phyloP scores from a whole-genome alignment of 1,140 invertebrate species.

The Nebria ingens region DNA sequence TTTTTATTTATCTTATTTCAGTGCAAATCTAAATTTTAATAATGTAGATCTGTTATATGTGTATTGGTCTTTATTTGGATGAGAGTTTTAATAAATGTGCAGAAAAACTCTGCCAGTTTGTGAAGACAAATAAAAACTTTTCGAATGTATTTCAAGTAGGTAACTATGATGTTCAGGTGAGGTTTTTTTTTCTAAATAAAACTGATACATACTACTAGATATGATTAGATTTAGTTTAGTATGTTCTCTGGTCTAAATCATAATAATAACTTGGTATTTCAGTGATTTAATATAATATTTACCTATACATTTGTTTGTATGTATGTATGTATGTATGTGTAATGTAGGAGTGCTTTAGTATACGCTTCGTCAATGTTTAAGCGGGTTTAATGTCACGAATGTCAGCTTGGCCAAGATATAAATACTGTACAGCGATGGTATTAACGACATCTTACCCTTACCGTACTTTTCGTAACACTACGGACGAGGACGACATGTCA shows the following conservation, averaged over 20 bases:
- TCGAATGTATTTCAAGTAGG: no score
- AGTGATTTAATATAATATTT: background rate
- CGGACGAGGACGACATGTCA: background rate
- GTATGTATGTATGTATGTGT: background rate
- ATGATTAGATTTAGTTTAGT: background rate
- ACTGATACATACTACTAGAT: background rate
- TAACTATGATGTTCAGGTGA: background rate
- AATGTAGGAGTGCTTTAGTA: background rate
- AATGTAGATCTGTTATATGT: no score
- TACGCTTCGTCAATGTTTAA: background rate
- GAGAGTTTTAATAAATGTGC: background rate
- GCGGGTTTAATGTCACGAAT: background rate
- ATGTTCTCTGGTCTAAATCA: background rate
- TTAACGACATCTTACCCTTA: background rate
- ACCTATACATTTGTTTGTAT: background rate
- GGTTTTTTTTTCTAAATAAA: background rate
- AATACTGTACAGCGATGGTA: background rate
- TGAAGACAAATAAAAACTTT: no score
- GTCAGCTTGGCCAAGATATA: constrained; percentile 3
- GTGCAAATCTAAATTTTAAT: no score
- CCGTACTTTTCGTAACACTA: background rate
- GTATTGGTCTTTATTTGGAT: background rate
- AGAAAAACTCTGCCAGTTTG: background rate
- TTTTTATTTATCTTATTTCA: no score
- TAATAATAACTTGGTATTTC: background rate